Conservation (phyloP, 2,797 vertebrate genomes). For the Syngnathus rostellatus region DNA sequence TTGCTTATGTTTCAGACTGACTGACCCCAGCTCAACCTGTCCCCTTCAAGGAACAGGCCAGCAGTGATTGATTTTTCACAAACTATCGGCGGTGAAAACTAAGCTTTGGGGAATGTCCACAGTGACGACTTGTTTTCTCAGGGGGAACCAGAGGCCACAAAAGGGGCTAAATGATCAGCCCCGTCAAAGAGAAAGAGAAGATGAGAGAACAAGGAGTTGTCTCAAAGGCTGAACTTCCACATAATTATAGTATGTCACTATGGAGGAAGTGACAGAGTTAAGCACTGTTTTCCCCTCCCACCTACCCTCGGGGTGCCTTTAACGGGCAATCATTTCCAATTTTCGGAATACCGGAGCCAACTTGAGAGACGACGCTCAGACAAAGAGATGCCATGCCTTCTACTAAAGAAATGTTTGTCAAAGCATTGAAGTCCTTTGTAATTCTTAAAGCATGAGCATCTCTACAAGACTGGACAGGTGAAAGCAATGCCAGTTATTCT, state of each 20-base stretch:
- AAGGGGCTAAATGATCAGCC: constrained; percentile 19
- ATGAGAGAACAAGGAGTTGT: constrained; percentile 19
- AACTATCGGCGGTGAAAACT: constrained; percentile 39
- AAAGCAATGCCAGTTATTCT: constrained; percentile 26
- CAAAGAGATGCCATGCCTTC: constrained; percentile 24
- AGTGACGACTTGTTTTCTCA: constrained; percentile 15
- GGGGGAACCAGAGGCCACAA: constrained; percentile 26
- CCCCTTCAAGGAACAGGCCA: constrained; percentile 22
- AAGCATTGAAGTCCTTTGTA: constrained; percentile 25
- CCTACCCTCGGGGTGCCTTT: constrained; percentile 37
- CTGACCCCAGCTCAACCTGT: constrained; percentile 25
- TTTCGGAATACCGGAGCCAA: constrained; percentile 24
- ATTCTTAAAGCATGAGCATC: constrained; percentile 11
- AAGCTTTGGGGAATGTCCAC: constrained; percentile 34
- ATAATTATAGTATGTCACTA: constrained; percentile 62
- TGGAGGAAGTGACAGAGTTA: constrained; percentile 52
- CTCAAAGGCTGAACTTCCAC: constrained; percentile 41
- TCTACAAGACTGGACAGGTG: constrained; percentile 33
- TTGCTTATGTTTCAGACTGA: constrained; percentile 33
- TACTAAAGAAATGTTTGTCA: constrained; percentile 11
- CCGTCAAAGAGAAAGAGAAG: constrained; percentile 7
- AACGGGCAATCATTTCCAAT: constrained; percentile 31
- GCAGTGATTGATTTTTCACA: constrained; percentile 41
- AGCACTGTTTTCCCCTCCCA: constrained; percentile 41
- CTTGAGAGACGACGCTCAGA: constrained; percentile 30